Percentiles rank a stretch among this genome's conserved stretches.
Conservation (phyloP, 1,140 invertebrate genomes). For the Trichonephila clavata region DNA sequence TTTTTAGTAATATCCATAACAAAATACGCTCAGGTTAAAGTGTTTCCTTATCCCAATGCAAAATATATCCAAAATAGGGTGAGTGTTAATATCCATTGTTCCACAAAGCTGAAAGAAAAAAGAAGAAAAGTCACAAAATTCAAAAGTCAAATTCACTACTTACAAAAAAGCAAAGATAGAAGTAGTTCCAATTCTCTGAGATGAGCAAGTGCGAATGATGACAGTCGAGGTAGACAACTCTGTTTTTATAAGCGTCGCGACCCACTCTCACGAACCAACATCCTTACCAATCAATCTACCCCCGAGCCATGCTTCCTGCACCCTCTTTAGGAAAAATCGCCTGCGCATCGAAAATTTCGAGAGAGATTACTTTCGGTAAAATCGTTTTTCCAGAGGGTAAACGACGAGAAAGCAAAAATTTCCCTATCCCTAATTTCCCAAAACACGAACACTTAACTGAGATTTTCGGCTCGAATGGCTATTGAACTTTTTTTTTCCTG, state of each 20-base stretch:
- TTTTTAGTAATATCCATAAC: not conserved
- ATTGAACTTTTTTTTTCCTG: conserved; percentile 15
- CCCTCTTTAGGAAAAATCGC: conserved; percentile 36
- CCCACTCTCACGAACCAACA: not conserved
- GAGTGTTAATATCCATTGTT: not conserved
- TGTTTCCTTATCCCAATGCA: not conserved
- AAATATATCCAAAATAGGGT: not conserved
- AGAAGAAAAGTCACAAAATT: not conserved
- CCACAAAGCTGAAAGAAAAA: not conserved
- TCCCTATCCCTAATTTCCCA: not conserved
- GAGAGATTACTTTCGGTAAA: not conserved
- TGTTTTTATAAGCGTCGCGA: conserved; percentile 8
- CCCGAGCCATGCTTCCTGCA: conserved; percentile 3
- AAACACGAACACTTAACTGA: not conserved
- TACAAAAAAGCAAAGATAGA: not conserved
- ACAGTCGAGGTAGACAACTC: not conserved
- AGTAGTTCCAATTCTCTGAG: not conserved
- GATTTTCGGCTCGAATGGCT: conserved; percentile 8
- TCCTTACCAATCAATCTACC: not conserved
- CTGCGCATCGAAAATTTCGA: not conserved
- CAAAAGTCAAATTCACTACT: not conserved
- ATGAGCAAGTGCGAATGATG: not conserved
- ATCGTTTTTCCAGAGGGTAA: not conserved
- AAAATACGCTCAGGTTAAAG: not conserved
- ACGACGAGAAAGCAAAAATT: not conserved